Conservation (phyloP, 1,140 invertebrate species). For the Cydia amplana region DNA sequence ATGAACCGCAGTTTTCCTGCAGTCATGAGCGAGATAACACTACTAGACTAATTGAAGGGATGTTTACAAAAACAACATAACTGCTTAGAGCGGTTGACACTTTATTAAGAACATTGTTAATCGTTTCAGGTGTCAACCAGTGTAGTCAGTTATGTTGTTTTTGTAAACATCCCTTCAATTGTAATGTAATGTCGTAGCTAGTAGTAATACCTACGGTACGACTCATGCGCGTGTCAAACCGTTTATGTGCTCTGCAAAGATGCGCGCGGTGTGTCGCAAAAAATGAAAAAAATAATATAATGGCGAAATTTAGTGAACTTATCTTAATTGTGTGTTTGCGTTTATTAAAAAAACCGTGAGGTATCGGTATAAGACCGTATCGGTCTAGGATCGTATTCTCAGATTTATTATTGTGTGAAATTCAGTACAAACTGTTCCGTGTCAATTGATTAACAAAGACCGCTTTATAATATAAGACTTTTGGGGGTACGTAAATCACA, state of each 20-base stretch:
- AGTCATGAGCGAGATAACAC: constrained; percentile 1
- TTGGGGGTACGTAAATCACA: background rate
- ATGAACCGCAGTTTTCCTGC: background rate
- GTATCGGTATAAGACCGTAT: too few species aligned
- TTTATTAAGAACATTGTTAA: too few species aligned
- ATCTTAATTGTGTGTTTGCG: background rate
- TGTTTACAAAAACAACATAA: too few species aligned
- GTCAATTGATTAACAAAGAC: background rate
- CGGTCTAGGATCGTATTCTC: background rate
- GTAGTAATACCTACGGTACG: background rate
- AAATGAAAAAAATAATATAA: background rate
- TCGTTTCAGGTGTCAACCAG: too few species aligned
- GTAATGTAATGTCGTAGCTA: background rate
- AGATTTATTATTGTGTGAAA: background rate
- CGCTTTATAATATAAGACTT: background rate
- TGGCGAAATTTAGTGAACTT: background rate
- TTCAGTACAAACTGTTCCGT: background rate
- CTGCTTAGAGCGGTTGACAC: too few species aligned
- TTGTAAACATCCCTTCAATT: too few species aligned
- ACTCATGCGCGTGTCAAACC: background rate
- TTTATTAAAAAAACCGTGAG: background rate
- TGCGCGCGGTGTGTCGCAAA: background rate
- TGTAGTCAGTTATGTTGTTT: too few species aligned
- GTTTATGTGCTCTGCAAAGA: background rate
- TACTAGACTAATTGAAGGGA: background rate